A percentile compares a stretch with the other conserved stretches of the same genome.
Evolutionary conservation across 1,140 invertebrate genomes (phyloP).

Genomic region (Drosophila tropicalis): DNA sequence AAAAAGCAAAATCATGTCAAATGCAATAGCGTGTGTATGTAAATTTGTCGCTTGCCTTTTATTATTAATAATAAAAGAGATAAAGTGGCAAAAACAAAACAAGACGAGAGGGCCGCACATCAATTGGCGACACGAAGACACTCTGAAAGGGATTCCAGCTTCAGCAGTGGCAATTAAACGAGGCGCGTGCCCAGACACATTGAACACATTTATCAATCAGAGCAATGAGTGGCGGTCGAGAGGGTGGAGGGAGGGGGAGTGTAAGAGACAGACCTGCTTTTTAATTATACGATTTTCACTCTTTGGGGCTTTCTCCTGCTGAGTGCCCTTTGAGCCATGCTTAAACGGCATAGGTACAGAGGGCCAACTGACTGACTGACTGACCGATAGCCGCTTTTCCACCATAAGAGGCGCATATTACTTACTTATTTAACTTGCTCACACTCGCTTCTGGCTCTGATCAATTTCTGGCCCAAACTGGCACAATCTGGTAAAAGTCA

Average conservation of each 20-base stretch:
- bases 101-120: slow-evolving; percentile 34
- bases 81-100: slow-evolving; percentile 16
- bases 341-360: background rate
- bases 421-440: background rate
- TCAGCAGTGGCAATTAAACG: background rate
- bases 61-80: slow-evolving; percentile 41
- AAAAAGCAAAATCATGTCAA: slow-evolving; percentile 35
- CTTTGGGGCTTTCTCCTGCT: background rate
- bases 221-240: background rate
- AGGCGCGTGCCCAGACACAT: slow-evolving; percentile 6
- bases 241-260: background rate
- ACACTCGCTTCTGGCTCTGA: slow-evolving; percentile 16
- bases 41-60: slow-evolving; percentile 30
- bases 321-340: slow-evolving; percentile 23
- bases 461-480: slow-evolving; percentile 70
- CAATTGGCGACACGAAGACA: slow-evolving; percentile 45
- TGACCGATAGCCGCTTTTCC: background rate
- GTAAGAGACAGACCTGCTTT: background rate
- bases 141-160: slow-evolving; percentile 2
- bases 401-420: background rate
- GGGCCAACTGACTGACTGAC: background rate
- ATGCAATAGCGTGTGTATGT: background rate
- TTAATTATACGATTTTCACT: background rate
- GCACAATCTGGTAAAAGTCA: slow-evolving; percentile 59
- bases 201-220: background rate